A percentile compares a stretch with the other conserved stretches of the same genome.
These are phyloP conservation scores for Chrysemys picta DNA, from an alignment of 2,113 vertebrate genomes.

Conservation along the genomic window DNA sequence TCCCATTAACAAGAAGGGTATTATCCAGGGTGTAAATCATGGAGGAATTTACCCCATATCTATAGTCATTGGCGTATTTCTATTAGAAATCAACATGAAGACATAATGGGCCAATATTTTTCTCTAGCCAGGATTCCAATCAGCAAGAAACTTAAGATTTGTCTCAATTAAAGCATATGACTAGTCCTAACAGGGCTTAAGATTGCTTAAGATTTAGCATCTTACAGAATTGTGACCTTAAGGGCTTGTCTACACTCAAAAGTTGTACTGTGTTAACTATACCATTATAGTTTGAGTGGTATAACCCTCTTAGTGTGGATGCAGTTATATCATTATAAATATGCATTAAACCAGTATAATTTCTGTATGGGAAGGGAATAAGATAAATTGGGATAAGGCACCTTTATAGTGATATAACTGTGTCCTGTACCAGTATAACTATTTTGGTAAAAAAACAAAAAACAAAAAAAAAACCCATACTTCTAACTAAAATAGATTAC, in stretches of 20 bases:
- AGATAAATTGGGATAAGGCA: neutral
- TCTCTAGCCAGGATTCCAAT: neutral
- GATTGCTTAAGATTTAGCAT: neutral
- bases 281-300: constrained; percentile 3
- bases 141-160: neutral
- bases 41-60: neutral
- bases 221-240: neutral
- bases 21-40: constrained; percentile 12
- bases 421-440: neutral
- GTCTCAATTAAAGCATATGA: neutral
- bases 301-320: neutral
- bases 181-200: neutral
- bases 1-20: constrained; percentile 8
- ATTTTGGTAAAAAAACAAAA: neutral
- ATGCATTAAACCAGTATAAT: constrained; percentile 1
- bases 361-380: neutral
- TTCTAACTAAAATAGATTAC: neutral
- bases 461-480: neutral
- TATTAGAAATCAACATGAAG: neutral
- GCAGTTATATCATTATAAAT: neutral
- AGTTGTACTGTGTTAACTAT: neutral
- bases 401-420: neutral
- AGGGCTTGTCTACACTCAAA: constrained; percentile 11
- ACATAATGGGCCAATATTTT: neutral
- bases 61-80: neutral